phyloP scores from a whole-genome alignment of 1,140 invertebrate genomes.

The Papilio helenus region DNA sequence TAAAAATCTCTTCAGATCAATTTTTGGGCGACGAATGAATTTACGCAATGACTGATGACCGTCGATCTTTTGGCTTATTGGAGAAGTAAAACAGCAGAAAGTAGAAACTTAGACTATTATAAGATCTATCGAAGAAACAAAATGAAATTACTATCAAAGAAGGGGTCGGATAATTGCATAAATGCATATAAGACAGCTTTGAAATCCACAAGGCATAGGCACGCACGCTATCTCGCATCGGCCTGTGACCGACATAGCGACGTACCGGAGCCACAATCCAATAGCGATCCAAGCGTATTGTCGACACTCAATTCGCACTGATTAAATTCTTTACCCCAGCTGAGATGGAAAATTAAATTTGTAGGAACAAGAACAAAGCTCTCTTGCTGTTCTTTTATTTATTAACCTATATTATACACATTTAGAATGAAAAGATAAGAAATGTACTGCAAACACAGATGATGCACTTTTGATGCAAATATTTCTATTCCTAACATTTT shows the following conservation, averaged over 20 bases:
- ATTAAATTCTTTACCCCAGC: conserved; percentile 21
- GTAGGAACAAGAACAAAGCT: neutral
- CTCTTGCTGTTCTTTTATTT: neutral
- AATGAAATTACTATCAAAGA: neutral
- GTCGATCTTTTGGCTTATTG: neutral
- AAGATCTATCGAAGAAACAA: neutral
- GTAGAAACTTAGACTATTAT: neutral
- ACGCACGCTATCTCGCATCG: conserved; percentile 45
- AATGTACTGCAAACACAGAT: too few species aligned
- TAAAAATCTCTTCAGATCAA: neutral
- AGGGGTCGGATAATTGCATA: conserved; percentile 16
- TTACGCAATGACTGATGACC: neutral
- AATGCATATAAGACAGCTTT: conserved; percentile 4
- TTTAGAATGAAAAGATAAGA: too few species aligned
- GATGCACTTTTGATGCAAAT: neutral
- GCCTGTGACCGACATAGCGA: conserved; percentile 40
- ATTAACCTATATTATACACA: neutral
- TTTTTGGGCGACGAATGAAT: neutral
- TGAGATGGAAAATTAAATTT: conserved; percentile 4
- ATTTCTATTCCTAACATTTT: neutral
- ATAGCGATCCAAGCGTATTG: conserved; percentile 43
- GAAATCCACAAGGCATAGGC: conserved; percentile 36
- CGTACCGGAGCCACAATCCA: conserved; percentile 49
- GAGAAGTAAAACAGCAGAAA: neutral
- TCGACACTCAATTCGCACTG: conserved; percentile 30